These are phyloP conservation scores for Caenorhabditis wallacei DNA, from an alignment of 2,888 invertebrate genomes.

Conservation along the genomic window DNA sequence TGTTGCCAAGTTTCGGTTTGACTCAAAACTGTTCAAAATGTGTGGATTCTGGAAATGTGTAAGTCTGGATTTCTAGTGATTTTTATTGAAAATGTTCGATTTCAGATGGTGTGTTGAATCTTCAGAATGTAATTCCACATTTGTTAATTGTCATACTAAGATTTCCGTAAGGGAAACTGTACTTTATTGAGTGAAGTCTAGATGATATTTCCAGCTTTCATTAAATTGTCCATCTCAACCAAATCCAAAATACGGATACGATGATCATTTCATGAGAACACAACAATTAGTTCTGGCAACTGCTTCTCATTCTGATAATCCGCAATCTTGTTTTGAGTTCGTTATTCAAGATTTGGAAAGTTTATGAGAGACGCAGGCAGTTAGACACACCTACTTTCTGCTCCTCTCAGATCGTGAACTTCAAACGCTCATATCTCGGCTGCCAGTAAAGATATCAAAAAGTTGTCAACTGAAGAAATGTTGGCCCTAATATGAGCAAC, in stretches of 20 bases:
- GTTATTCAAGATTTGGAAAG: constrained; percentile 19
- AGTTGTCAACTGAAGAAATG: too few species aligned
- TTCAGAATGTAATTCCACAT: constrained; percentile 11
- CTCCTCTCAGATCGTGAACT: too few species aligned
- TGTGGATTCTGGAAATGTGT: constrained; percentile 9
- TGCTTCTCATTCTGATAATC: constrained; percentile 39
- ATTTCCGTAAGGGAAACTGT: constrained; percentile 1
- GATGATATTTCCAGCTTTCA: constrained; percentile 1
- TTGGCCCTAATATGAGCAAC: too few species aligned
- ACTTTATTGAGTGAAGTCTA: neutral
- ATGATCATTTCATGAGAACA: constrained; percentile 2
- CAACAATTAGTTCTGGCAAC: constrained; percentile 35
- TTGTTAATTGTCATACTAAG: neutral
- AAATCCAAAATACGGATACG: neutral
- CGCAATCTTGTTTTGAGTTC: constrained; percentile 53
- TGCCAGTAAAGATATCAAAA: too few species aligned
- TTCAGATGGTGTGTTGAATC: constrained; percentile 43
- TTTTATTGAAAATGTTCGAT: neutral
- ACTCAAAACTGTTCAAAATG: constrained; percentile 25
- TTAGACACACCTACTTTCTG: too few species aligned
- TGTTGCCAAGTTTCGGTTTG: neutral
- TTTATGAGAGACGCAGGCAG: too few species aligned
- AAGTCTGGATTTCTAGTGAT: neutral
- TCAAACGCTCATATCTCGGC: too few species aligned
- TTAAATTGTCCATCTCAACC: constrained; percentile 11